Percentiles rank a stretch among this genome's conserved stretches.
Conservation (phyloP, 2,888 invertebrate genomes). For the Phasia obesa region DNA sequence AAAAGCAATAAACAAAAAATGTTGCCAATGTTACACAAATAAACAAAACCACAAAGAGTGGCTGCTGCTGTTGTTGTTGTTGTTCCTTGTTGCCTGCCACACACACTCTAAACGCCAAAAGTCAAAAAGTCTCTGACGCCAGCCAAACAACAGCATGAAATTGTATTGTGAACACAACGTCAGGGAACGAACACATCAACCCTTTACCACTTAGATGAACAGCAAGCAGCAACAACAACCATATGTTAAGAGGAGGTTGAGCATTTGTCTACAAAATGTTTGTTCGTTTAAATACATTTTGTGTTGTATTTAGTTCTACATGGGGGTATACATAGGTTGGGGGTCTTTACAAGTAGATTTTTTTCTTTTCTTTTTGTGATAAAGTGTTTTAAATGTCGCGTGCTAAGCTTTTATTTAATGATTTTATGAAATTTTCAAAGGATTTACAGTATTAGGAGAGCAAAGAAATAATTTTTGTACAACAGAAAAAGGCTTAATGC, state of each 20-base stretch:
- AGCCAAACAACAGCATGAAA: slow-evolving; percentile 59
- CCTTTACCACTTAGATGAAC: slow-evolving; percentile 33
- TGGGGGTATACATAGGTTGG: not conserved
- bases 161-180: slow-evolving; percentile 44
- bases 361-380: slow-evolving; percentile 23
- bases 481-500: slow-evolving; percentile 55
- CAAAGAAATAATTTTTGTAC: slow-evolving; percentile 15
- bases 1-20: slow-evolving; percentile 71
- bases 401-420: slow-evolving; percentile 69
- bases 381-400: slow-evolving; percentile 71
- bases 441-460: slow-evolving; percentile 62
- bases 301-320: slow-evolving; percentile 20
- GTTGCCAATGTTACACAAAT: slow-evolving; percentile 70
- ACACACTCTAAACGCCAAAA: slow-evolving; percentile 68
- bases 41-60: slow-evolving; percentile 71
- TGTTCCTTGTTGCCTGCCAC: slow-evolving; percentile 48
- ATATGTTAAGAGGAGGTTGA: slow-evolving; percentile 42
- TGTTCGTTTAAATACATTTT: slow-evolving; percentile 20
- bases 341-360: slow-evolving; percentile 29
- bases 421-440: slow-evolving; percentile 71
- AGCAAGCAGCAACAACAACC: slow-evolving; percentile 12
- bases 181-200: slow-evolving; percentile 26
- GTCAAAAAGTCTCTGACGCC: slow-evolving; percentile 73
- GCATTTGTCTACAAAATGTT: slow-evolving; percentile 59
- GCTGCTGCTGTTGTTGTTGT: slow-evolving; percentile 45